Conservation (phyloP, 2,888 invertebrate genomes). For the Cephalotes varians region DNA sequence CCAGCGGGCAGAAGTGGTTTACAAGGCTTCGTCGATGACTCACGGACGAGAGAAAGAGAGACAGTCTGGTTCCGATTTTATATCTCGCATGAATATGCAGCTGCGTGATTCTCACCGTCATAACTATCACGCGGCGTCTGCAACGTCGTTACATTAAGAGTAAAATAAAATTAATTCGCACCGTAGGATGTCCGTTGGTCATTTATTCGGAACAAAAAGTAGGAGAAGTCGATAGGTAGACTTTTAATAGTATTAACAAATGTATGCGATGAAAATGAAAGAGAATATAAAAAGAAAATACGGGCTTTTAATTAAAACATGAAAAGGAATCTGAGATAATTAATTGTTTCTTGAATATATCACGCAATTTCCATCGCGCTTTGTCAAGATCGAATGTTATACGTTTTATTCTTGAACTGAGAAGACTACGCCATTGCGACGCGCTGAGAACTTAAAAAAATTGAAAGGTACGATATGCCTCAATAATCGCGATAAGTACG, state of each 20-base stretch:
- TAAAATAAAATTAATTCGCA: slow-evolving; percentile 51
- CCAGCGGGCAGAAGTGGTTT: slow-evolving; percentile 20
- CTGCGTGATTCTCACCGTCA: slow-evolving; percentile 33
- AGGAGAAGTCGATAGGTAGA: background rate
- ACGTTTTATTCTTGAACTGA: background rate
- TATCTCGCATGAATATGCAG: slow-evolving; percentile 28
- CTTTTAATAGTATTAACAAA: slow-evolving; percentile 9
- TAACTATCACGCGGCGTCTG: slow-evolving; percentile 27
- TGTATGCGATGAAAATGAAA: background rate
- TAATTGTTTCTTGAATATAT: background rate
- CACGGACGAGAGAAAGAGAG: slow-evolving; percentile 39
- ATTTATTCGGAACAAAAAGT: slow-evolving; percentile 16
- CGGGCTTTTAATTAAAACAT: background rate
- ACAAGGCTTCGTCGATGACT: slow-evolving; percentile 38
- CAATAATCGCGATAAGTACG: slow-evolving; percentile 71
- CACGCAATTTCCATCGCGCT: background rate
- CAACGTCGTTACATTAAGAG: slow-evolving; percentile 29
- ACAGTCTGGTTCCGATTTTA: slow-evolving; percentile 42
- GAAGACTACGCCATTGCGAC: slow-evolving; percentile 33
- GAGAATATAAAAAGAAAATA: background rate
- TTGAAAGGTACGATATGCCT: slow-evolving; percentile 62
- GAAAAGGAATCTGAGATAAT: background rate
- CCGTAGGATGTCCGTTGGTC: slow-evolving; percentile 1
- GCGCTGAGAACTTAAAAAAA: slow-evolving; percentile 51
- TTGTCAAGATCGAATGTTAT: background rate